Evolutionary conservation across 2,797 vertebrate genomes (phyloP), one percentile per base, ranked within the genome.

Genomic region (Characodon lateralis): DNA sequence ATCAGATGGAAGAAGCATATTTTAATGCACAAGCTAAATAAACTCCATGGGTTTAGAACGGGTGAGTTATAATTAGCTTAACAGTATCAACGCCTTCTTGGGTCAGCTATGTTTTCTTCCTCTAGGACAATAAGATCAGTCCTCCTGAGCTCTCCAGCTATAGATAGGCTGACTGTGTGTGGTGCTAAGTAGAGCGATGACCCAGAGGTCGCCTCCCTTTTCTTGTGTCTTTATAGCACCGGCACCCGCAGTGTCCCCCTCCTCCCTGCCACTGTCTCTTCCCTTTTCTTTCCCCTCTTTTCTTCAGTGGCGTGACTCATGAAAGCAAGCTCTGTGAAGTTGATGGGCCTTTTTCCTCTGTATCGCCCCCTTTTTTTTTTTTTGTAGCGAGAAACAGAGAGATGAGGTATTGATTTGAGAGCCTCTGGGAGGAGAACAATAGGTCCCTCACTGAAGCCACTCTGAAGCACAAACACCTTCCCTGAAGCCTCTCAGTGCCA

Each of bases 371-470:
- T 46, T 68, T 68, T 56, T 73, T 73, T 58, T 74, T 50, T 74
- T 78, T 86, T 72, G 71, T 77, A 74, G 79, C 66, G 71, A 85
- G 78, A 82, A 71, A 55, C 74, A 35, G 76, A 82, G 89, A 85
- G 87, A 90, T 89, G 88, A 88, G 79, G 83, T 94, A 94, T 94
- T 93, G 93, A 95, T 94, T 92, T 73, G 85, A 82, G 87, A 81
- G 88, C 91, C 93, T 89, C 87, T 79, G 89, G 93, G 93, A 89
- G 76, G 79, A 87, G 92, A 92, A 91, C 92, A 93, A 93, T 93
- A 90, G 92, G 89, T 92, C 85, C 89, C 87, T 85, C 41, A 84
- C 89, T 90, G 87, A 78, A 86, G 91, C 84, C 93, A 92, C 89
- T 91, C 80, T 85, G 88, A 85, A 92, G 80, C 88, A 88, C 80